phyloP scores from a whole-genome alignment of 2,797 vertebrate genomes.

The Gymnopithys bicolor region DNA sequence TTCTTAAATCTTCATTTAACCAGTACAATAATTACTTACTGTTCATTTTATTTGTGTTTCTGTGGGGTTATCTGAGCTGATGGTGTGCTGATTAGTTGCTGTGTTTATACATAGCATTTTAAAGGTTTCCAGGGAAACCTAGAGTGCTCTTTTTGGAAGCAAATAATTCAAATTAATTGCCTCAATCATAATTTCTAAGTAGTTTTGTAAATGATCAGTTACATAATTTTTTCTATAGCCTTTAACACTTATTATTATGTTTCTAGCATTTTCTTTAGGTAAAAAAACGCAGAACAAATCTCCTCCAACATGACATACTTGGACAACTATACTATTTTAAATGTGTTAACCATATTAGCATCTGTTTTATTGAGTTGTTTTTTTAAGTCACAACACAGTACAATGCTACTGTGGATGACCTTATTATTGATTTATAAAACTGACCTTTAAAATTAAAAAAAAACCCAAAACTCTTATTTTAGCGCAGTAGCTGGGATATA shows the following conservation, averaged over 20 bases:
- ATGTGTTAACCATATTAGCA: not conserved
- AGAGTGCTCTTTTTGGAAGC: not conserved
- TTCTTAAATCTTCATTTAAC: not conserved
- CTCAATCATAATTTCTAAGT: not conserved
- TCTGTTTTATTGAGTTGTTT: not conserved
- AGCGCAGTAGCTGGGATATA: not conserved
- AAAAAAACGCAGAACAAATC: not conserved
- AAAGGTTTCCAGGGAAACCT: constrained; percentile 23
- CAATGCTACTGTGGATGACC: not conserved
- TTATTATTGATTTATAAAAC: constrained; percentile 9
- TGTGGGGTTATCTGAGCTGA: not conserved
- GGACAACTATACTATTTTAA: not conserved
- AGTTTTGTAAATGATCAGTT: constrained; percentile 7
- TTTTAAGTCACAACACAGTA: not conserved
- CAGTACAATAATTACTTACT: not conserved
- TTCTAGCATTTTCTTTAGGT: not conserved
- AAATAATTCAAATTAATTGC: not conserved
- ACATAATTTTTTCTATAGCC: not conserved
- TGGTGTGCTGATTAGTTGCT: not conserved
- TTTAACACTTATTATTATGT: not conserved
- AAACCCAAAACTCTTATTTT: not conserved
- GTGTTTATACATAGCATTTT: not conserved
- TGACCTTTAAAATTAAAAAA: constrained; percentile 13
- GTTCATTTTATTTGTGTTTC: not conserved
- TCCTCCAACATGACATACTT: not conserved